Conservation (phyloP, 2,888 invertebrate genomes). For the Diadegma fenestrale region DNA sequence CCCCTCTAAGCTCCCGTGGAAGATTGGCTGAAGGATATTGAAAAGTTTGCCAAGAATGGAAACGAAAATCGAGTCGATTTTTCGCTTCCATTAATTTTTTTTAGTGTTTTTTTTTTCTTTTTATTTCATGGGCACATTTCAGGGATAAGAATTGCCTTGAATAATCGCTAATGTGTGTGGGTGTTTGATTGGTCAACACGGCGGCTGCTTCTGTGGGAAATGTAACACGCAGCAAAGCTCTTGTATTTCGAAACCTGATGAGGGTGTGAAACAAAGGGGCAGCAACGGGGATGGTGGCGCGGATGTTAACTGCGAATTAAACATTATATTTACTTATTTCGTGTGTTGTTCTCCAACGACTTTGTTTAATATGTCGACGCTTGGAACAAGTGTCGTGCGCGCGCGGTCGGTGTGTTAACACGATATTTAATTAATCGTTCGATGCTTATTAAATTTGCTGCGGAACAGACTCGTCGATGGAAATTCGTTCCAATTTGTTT, state of each 20-base stretch:
- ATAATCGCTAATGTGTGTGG: conserved; percentile 13
- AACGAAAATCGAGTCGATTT: not conserved
- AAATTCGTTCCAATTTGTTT: too few relatives aligned
- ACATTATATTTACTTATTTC: conserved; percentile 17
- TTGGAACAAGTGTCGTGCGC: conserved; percentile 78
- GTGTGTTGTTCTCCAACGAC: conserved; percentile 53
- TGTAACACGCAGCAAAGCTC: not conserved
- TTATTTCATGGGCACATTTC: not conserved
- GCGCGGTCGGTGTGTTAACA: conserved; percentile 73
- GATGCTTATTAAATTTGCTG: conserved; percentile 75
- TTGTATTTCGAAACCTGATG: not conserved
- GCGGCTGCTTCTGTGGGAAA: not conserved
- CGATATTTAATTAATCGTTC: conserved; percentile 77
- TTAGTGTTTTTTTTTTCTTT: not conserved
- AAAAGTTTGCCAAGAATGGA: not conserved
- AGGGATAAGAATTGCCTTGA: not conserved
- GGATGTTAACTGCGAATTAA: not conserved
- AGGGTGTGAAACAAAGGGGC: not conserved
- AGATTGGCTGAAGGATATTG: not conserved
- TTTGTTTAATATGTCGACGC: conserved; percentile 78
- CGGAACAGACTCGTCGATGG: conserved; percentile 9
- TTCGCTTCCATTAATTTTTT: not conserved
- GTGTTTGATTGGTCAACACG: not conserved
- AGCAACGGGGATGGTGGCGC: not conserved
- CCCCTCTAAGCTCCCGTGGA: not conserved